These are phyloP conservation scores for Cyprinodon tularosa DNA, from an alignment of 2,113 vertebrate species.

Conservation along the genomic window DNA sequence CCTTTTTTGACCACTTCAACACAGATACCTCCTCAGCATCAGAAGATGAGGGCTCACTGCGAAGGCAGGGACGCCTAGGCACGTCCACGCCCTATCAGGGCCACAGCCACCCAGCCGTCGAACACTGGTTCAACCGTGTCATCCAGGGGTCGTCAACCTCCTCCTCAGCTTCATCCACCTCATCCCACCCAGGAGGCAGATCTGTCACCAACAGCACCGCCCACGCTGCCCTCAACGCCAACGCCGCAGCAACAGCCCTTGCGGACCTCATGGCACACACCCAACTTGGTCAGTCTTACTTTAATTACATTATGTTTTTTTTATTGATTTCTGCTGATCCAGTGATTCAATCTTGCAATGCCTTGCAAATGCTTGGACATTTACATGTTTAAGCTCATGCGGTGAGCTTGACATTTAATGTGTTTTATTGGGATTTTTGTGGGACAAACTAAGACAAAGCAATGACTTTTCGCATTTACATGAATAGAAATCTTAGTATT, in stretches of 20 bases:
- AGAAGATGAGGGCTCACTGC: constrained; percentile 96
- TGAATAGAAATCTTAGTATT: too few relatives aligned
- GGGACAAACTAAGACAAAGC: too few relatives aligned
- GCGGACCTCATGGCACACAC: constrained; percentile 91
- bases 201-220: constrained; percentile 79
- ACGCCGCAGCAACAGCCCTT: constrained; percentile 83
- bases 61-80: constrained; percentile 87
- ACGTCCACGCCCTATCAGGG: constrained; percentile 87
- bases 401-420: too few relatives aligned
- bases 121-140: constrained; percentile 94
- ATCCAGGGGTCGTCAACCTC: constrained; percentile 98
- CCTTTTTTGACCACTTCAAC: constrained; percentile 80
- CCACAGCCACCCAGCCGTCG: constrained; percentile 83
- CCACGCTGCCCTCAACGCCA: constrained; percentile 81
- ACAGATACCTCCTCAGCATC: constrained; percentile 98
- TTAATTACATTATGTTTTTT: not conserved
- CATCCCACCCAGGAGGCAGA: constrained; percentile 94
- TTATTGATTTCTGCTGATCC: not conserved
- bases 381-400: not conserved
- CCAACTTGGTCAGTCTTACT: constrained; percentile 87
- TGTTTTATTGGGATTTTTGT: too few relatives aligned
- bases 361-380: not conserved
- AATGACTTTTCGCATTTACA: too few relatives aligned
- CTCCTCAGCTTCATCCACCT: constrained; percentile 97
- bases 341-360: not conserved